Conservation (phyloP, 2,113 vertebrate species). For the Peromyscus polionotus region DNA sequence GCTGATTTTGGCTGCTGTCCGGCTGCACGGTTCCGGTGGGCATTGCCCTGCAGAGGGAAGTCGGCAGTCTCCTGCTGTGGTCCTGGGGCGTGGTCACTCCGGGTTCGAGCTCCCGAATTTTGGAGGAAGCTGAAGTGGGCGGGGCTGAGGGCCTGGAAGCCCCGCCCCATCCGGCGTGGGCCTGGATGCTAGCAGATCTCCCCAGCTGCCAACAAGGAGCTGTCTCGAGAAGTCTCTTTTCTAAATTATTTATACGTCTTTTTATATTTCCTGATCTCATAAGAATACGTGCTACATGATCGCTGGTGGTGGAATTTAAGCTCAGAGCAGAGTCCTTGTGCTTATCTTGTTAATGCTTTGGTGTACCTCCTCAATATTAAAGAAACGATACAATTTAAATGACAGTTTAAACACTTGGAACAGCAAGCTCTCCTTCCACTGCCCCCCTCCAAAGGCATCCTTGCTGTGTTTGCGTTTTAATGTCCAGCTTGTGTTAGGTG, state of each 20-base stretch:
- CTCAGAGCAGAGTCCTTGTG: not conserved
- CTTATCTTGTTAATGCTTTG: not conserved
- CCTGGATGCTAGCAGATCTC: not conserved
- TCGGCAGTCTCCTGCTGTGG: not conserved
- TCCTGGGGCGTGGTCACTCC: constrained; percentile 31
- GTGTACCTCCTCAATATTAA: not conserved
- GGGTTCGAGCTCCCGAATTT: not conserved
- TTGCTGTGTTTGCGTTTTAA: rapidly evolving
- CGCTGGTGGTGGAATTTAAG: not conserved
- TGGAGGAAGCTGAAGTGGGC: not conserved
- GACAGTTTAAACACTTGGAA: not conserved
- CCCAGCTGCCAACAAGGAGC: no score
- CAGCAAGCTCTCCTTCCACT: not conserved
- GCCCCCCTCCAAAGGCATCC: not conserved
- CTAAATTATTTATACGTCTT: not conserved
- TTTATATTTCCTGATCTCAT: not conserved
- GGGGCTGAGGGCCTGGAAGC: not conserved
- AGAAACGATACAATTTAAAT: not conserved
- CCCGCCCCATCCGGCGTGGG: not conserved
- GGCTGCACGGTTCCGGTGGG: not conserved
- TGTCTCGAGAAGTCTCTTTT: not conserved
- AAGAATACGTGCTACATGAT: not conserved
- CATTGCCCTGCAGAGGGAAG: not conserved
- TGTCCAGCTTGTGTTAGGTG: not conserved
- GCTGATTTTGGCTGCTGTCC: constrained; percentile 28